phyloP scores from a whole-genome alignment of 2,888 invertebrate genomes.

The Stenichneumon culpator region DNA sequence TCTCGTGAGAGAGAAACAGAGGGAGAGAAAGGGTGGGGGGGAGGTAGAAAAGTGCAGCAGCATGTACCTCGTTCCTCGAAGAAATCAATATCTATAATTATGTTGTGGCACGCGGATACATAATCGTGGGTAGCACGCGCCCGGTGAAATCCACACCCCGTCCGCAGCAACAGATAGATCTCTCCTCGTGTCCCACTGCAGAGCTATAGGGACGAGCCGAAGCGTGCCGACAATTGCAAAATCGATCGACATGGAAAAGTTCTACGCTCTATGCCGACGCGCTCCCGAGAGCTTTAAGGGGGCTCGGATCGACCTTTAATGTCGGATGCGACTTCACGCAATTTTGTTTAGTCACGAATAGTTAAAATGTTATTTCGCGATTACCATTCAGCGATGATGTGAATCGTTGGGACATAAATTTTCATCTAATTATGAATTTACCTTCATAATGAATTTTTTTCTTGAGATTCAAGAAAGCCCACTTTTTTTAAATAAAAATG shows the following conservation, averaged over 20 bases:
- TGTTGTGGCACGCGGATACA: conserved; percentile 73
- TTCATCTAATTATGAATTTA: neutral
- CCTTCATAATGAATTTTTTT: neutral
- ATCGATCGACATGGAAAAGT: conserved; percentile 15
- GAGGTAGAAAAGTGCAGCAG: conserved; percentile 1
- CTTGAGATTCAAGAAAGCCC: no score
- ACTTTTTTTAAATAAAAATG: no score
- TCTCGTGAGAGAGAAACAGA: neutral
- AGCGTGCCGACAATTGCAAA: conserved; percentile 8
- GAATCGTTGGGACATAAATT: no score
- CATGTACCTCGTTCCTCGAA: conserved; percentile 40
- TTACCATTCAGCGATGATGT: no score
- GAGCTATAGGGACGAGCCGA: neutral
- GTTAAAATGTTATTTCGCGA: no score
- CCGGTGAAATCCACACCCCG: conserved; percentile 36
- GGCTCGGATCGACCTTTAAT: neutral
- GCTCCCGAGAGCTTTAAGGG: conserved; percentile 6
- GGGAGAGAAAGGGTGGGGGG: neutral
- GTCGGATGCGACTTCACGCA: neutral
- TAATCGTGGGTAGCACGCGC: conserved; percentile 56
- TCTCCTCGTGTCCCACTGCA: conserved; percentile 23
- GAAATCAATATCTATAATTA: conserved; percentile 82
- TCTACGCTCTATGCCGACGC: conserved; percentile 4
- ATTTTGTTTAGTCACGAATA: neutral
- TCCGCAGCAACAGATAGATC: conserved; percentile 57